Evolutionary conservation across 1,140 invertebrate genomes (phyloP).

Genomic region (Babylonia areolata): DNA sequence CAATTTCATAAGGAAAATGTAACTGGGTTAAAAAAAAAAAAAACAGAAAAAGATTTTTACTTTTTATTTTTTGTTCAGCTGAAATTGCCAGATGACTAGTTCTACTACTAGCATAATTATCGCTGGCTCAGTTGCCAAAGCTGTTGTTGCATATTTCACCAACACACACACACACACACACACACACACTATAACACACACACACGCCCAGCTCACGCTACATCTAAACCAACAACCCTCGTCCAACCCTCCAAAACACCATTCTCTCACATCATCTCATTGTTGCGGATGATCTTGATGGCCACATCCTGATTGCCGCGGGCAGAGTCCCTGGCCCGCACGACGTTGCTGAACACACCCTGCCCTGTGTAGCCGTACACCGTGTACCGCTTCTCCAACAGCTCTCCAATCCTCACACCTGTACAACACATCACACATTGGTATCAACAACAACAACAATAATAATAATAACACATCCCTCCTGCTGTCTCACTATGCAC

Average conservation of each 20-base stretch:
- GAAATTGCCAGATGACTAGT: too few relatives aligned
- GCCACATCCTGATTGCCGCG: conserved; percentile 93
- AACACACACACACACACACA: too few relatives aligned
- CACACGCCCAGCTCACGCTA: not conserved
- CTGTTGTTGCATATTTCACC: too few relatives aligned
- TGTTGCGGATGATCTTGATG: conserved; percentile 99
- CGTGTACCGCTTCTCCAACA: conserved; percentile 91
- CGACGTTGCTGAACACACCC: conserved; percentile 99
- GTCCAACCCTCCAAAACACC: not conserved
- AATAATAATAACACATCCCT: too few relatives aligned
- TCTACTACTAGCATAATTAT: too few relatives aligned
- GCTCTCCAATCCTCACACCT: conserved; percentile 95
- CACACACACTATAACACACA: too few relatives aligned
- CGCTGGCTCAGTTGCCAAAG: too few relatives aligned
- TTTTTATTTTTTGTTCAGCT: too few relatives aligned
- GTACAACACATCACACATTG: not conserved
- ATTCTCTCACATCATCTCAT: conserved; percentile 97
- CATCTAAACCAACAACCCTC: not conserved
- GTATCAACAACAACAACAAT: not conserved
- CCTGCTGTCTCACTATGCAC: too few relatives aligned
- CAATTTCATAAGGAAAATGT: too few relatives aligned
- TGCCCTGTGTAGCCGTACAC: conserved; percentile 99
- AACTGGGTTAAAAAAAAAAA: too few relatives aligned
- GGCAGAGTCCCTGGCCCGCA: conserved; percentile 92
- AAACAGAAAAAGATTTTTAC: too few relatives aligned